Evolutionary conservation across 2,888 invertebrate species (phyloP).

Genomic region (Busseola fusca): DNA sequence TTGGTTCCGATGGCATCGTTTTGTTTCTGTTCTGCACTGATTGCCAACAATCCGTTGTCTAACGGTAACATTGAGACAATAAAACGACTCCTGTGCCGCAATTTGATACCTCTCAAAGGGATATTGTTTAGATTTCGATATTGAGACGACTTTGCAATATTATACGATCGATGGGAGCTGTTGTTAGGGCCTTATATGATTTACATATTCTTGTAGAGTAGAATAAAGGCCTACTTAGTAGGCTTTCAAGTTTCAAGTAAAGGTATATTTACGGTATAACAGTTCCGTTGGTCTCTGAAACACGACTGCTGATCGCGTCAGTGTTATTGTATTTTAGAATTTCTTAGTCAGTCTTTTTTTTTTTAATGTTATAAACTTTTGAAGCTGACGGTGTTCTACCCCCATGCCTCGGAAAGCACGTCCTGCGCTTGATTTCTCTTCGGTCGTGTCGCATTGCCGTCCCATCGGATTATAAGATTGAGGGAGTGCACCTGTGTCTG

Average conservation of each 20-base stretch:
- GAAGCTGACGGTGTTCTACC: too few species aligned
- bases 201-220: conserved; percentile 1
- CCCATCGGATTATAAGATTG: not conserved
- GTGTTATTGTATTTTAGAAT: not conserved
- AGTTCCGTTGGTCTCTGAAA: not conserved
- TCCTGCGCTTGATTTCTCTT: not conserved
- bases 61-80: conserved; percentile 77
- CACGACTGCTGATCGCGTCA: not conserved
- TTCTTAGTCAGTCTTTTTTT: not conserved
- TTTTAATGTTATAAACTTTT: too few species aligned
- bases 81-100: conserved; percentile 67
- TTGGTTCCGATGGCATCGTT: conserved; percentile 62
- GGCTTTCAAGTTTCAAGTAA: not conserved
- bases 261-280: too few species aligned
- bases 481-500: not conserved
- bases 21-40: conserved; percentile 82
- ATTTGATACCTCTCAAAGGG: conserved; percentile 65
- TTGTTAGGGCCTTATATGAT: not conserved
- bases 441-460: not conserved
- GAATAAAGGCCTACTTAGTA: not conserved
- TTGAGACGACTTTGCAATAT: conserved; percentile 38
- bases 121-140: conserved; percentile 58
- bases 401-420: not conserved
- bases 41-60: conserved; percentile 73
- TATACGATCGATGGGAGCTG: conserved; percentile 15